A percentile compares a stretch with the other conserved stretches of the same genome.
Evolutionary conservation across 2,113 vertebrate genomes (phyloP).

Genomic region (Lutjanus erythropterus): DNA sequence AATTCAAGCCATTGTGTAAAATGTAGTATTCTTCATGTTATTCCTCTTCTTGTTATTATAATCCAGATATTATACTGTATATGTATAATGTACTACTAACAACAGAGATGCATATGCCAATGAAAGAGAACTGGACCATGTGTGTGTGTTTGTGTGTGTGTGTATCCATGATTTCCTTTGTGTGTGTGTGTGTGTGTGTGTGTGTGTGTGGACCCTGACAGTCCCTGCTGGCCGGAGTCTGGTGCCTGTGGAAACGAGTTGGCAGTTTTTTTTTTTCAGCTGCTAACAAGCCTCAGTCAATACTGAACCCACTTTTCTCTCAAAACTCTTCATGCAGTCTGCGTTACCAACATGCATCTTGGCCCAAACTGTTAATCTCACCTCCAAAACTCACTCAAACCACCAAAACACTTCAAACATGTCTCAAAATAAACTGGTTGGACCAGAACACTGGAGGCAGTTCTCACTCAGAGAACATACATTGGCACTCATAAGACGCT

Average conservation of each 20-base stretch:
- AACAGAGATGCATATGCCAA: conserved; percentile 49
- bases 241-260: conserved; percentile 51
- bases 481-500: too few species aligned
- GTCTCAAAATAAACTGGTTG: too few species aligned
- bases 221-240: conserved; percentile 62
- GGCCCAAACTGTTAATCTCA: too few species aligned
- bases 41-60: conserved; percentile 68
- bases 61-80: conserved; percentile 61
- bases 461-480: too few species aligned
- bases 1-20: conserved; percentile 59
- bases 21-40: conserved; percentile 61
- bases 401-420: too few species aligned
- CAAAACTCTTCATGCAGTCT: too few species aligned
- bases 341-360: too few species aligned
- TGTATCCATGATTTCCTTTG: neutral
- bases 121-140: conserved; percentile 53
- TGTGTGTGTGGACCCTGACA: conserved; percentile 32
- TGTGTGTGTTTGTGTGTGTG: conserved; percentile 12
- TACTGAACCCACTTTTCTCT: too few species aligned
- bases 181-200: conserved; percentile 12
- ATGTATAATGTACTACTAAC: conserved; percentile 77
- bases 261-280: too few species aligned
- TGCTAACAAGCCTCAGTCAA: too few species aligned
- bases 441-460: too few species aligned
- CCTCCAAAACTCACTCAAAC: too few species aligned